Evolutionary conservation across 1,140 invertebrate genomes (phyloP), one percentile per base, ranked within the genome.

Genomic region (Macrobrachium rosenbergii): DNA sequence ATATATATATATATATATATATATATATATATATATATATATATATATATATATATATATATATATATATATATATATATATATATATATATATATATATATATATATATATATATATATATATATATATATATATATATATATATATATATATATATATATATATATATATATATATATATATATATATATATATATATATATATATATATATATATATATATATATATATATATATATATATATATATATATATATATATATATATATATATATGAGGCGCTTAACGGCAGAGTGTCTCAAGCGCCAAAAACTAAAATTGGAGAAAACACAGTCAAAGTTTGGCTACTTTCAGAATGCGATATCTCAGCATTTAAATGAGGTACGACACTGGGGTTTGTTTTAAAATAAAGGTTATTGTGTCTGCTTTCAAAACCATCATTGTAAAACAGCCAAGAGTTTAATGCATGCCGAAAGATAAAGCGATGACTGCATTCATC

Each of bases 91-190:
- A 69, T 69, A 69, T 69, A 69, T 69, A 69, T 69, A 69, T 69
- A 69, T 69, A 69, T 69, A 76, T 76, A 76, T 76, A 76, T 76
- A 76, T 43, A 75, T 76, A 43, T 58, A 76, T 43, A 76, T 76
- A 58, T 76, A 43, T 76, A 58, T 76, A 45, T 76, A 43, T 76
- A 43, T 76, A 43, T 76, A 43, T 76, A 43, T 76, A 76, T 76
- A 43, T 76, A 58, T 58, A 76, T 43, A 76, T 76, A 76, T 76
- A 76, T 76, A 76, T 76, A 76, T 76, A 76, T 76, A 76, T 76
- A 76, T 76, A 76, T 76, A 76, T 76, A 76, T 76, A 76, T 76
- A 76, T 76, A 76, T 76, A 76, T 76, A 76, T 76, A 76, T 76
- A 76, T 76, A 76, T 76, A 76, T 76, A 76, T 43, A 76, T 76